Evolutionary conservation across 2,113 vertebrate species (phyloP).

Genomic region (Mixornis gularis): DNA sequence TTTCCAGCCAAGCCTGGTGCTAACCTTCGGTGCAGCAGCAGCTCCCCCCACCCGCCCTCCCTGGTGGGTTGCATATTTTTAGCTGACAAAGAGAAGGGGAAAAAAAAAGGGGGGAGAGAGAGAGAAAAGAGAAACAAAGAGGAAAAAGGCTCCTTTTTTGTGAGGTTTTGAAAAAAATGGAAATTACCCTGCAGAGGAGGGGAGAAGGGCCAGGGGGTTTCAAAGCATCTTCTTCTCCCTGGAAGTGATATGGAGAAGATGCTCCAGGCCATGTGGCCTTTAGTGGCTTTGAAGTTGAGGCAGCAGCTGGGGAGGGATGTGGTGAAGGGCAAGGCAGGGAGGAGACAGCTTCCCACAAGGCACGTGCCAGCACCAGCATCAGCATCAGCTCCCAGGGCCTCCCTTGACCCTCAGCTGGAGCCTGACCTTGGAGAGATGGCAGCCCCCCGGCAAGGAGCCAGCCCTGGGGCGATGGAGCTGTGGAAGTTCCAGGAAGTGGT

Average conservation of each 20-base stretch:
- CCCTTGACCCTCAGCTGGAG: accelerated
- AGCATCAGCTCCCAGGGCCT: not conserved
- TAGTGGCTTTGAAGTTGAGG: constrained; percentile 40
- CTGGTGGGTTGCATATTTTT: constrained; percentile 31
- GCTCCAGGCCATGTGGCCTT: constrained; percentile 31
- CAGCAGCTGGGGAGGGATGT: not conserved
- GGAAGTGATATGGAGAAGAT: not conserved
- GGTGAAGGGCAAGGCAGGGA: not conserved
- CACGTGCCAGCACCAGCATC: accelerated
- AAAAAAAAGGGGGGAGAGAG: too few relatives aligned
- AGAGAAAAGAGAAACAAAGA: not conserved
- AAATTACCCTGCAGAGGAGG: constrained; percentile 40
- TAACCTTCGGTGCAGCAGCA: not conserved
- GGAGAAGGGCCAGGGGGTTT: not conserved
- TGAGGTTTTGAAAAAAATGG: constrained; percentile 51
- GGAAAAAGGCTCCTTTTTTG: constrained; percentile 20
- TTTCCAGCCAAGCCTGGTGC: not conserved
- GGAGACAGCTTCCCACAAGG: not conserved
- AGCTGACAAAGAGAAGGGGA: constrained; percentile 11
- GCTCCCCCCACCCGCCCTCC: not conserved
- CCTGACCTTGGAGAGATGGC: not conserved
- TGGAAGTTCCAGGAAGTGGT: accelerated
- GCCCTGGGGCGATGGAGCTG: not conserved
- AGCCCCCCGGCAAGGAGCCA: not conserved
- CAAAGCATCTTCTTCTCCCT: not conserved